Evolutionary conservation across 2,888 invertebrate genomes (phyloP).

Genomic region (Drosophila histrio): DNA sequence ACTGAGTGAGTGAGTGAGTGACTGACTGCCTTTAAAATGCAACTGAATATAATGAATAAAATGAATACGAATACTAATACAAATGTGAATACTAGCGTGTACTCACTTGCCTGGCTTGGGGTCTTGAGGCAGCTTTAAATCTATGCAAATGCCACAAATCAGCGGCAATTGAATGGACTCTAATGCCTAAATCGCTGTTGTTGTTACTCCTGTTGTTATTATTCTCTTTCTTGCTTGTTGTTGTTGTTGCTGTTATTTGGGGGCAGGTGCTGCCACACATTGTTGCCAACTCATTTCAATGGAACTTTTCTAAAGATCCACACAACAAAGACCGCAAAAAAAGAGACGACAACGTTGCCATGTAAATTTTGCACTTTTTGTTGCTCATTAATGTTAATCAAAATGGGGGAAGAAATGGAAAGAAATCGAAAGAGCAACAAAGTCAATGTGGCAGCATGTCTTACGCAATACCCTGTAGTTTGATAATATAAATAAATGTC

Average conservation of each 20-base stretch:
- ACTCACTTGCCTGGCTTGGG: constrained; percentile 11
- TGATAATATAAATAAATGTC: background rate
- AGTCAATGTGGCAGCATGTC: background rate
- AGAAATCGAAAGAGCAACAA: background rate
- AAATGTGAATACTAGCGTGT: background rate
- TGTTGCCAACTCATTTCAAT: constrained; percentile 65
- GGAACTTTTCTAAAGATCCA: constrained; percentile 53
- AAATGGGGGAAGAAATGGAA: constrained; percentile 48
- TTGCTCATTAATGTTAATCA: constrained; percentile 77
- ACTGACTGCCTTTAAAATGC: constrained; percentile 49
- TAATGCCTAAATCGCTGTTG: constrained; percentile 76
- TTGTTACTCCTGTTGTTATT: constrained; percentile 26
- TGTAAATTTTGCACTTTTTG: constrained; percentile 78
- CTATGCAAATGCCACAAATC: constrained; percentile 68
- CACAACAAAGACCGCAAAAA: constrained; percentile 46
- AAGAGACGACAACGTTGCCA: constrained; percentile 51
- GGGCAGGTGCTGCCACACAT: constrained; percentile 58
- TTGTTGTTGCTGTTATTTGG: constrained; percentile 27
- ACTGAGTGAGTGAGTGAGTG: constrained; percentile 18
- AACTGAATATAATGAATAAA: constrained; percentile 58
- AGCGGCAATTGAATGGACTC: constrained; percentile 68
- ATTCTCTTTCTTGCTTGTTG: constrained; percentile 28
- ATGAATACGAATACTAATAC: constrained; percentile 14
- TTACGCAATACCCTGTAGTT: constrained; percentile 4
- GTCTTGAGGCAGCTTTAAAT: constrained; percentile 40